Percentiles rank a stretch among this genome's conserved stretches.
phyloP scores from a whole-genome alignment of 2,888 invertebrate species.

The Cremastinae sp. region DNA sequence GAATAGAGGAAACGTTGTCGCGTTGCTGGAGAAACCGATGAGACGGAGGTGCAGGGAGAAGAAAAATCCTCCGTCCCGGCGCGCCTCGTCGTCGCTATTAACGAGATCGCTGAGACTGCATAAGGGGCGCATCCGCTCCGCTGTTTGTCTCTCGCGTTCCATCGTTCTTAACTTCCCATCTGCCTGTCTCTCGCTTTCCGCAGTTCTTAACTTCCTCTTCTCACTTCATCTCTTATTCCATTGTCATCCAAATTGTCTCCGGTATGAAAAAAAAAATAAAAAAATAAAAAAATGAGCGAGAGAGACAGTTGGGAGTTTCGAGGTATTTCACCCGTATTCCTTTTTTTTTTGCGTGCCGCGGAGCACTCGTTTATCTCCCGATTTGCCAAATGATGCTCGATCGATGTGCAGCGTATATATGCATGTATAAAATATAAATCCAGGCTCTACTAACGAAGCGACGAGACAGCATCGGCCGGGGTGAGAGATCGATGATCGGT shows the following conservation, averaged over 20 bases:
- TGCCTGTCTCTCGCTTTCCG: slow-evolving; percentile 11
- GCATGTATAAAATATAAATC: slow-evolving; percentile 33
- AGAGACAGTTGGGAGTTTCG: slow-evolving; percentile 1
- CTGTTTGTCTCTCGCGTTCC: slow-evolving; percentile 3
- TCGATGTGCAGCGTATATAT: slow-evolving; percentile 9
- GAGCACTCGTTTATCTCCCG: slow-evolving; percentile 10
- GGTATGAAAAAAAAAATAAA: slow-evolving; percentile 18
- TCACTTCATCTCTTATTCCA: neutral
- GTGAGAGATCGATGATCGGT: slow-evolving; percentile 26
- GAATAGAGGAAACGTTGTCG: slow-evolving; percentile 26
- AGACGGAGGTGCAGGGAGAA: slow-evolving; percentile 43
- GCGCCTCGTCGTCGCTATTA: slow-evolving; percentile 38
- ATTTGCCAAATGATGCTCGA: slow-evolving; percentile 27
- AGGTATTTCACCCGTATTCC: no score
- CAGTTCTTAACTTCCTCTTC: slow-evolving; percentile 4
- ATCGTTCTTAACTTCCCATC: slow-evolving; percentile 5
- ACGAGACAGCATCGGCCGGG: slow-evolving; percentile 17
- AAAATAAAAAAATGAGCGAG: no score
- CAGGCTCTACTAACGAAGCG: slow-evolving; percentile 38
- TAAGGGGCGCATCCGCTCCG: slow-evolving; percentile 34
- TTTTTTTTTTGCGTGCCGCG: neutral
- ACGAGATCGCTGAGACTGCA: slow-evolving; percentile 54
- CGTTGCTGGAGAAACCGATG: slow-evolving; percentile 37
- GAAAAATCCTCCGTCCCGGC: neutral
- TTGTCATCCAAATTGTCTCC: slow-evolving; percentile 42